Conservation (phyloP, 2,113 vertebrate genomes). For the Neogobius melanostomus region DNA sequence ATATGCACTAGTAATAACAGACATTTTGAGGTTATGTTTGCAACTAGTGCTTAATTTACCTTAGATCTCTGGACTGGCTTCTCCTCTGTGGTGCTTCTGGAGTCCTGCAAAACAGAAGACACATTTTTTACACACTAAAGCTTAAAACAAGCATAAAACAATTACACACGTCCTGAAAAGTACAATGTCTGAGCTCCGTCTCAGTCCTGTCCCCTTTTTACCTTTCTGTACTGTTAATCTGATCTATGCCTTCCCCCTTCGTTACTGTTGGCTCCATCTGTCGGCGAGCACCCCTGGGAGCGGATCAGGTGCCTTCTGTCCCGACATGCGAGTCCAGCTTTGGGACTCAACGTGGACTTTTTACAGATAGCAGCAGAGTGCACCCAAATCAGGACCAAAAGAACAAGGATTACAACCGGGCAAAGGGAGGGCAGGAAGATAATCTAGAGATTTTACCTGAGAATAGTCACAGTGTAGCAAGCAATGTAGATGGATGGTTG, state of each 20-base stretch:
- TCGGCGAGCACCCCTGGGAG: conserved; percentile 59
- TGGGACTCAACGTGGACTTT: conserved; percentile 23
- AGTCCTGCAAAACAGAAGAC: conserved; percentile 65
- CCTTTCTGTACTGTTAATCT: conserved; percentile 36
- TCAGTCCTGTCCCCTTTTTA: conserved; percentile 23
- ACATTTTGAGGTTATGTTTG: too few relatives aligned
- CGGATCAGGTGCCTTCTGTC: conserved; percentile 72
- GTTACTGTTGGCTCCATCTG: conserved; percentile 65
- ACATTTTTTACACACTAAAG: conserved; percentile 7
- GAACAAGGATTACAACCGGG: not conserved
- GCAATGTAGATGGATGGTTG: too few relatives aligned
- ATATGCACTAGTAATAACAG: too few relatives aligned
- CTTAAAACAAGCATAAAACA: conserved; percentile 4
- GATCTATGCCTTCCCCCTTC: conserved; percentile 21
- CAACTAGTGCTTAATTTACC: conserved; percentile 46
- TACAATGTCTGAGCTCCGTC: not conserved
- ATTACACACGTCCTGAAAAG: not conserved
- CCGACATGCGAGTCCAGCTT: conserved; percentile 56
- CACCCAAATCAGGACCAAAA: conserved; percentile 7
- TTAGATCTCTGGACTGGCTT: conserved; percentile 82
- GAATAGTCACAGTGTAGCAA: too few relatives aligned
- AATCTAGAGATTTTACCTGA: too few relatives aligned
- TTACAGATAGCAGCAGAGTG: conserved; percentile 33
- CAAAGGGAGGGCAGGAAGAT: too few relatives aligned
- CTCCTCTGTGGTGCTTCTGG: conserved; percentile 72